Evolutionary conservation across 2,113 vertebrate genomes (phyloP).

Genomic region (Ciconia stormi): DNA sequence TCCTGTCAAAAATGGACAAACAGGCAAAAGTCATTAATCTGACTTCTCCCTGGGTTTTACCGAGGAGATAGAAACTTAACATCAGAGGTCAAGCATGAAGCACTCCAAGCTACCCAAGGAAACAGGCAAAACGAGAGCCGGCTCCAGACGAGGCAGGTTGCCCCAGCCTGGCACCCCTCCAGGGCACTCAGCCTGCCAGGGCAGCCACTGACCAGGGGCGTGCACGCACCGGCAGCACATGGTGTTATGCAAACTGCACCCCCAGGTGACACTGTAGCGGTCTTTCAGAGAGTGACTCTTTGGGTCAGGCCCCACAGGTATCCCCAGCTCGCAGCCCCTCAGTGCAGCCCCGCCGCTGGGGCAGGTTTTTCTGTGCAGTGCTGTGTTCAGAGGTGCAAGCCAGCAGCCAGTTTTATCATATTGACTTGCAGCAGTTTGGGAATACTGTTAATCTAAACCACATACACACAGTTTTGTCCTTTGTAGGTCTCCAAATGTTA

Average conservation of each 20-base stretch:
- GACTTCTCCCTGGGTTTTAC: conserved; percentile 15
- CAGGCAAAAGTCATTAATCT: conserved; percentile 29
- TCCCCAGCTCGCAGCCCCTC: accelerated
- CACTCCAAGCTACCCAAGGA: neutral
- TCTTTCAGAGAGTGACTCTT: neutral
- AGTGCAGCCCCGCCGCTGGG: accelerated
- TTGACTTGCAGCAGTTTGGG: neutral
- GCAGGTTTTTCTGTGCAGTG: neutral
- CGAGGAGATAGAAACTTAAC: neutral
- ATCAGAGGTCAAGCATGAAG: neutral
- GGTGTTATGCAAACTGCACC: too few species aligned
- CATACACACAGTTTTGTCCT: neutral
- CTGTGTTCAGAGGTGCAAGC: neutral
- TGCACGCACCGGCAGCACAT: accelerated
- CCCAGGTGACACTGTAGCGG: neutral
- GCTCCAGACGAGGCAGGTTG: accelerated
- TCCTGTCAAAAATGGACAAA: conserved; percentile 46
- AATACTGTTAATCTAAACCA: neutral
- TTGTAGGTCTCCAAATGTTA: neutral
- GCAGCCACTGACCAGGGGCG: accelerated
- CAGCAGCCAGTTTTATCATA: neutral
- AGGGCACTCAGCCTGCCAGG: neutral
- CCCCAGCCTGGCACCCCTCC: neutral
- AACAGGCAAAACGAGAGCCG: neutral
- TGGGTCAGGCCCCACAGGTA: neutral